phyloP scores from a whole-genome alignment of 2,797 vertebrate genomes.

The Australoheros facetus region DNA sequence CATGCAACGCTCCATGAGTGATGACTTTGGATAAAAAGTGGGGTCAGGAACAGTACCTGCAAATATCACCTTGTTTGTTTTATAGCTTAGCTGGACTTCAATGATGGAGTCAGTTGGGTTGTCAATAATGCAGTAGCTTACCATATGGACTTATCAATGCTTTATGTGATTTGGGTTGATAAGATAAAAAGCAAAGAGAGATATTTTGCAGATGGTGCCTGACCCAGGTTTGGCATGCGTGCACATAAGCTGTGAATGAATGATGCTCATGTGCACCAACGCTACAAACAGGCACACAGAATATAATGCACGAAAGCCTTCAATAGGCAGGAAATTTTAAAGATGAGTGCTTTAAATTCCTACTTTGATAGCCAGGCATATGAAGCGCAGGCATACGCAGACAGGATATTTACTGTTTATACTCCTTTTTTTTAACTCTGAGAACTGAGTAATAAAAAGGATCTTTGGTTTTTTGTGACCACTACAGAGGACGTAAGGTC shows the following conservation, averaged over 20 bases:
- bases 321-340: slow-evolving; percentile 29
- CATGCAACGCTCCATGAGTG: neutral
- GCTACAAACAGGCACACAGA: neutral
- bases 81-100: neutral
- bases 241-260: neutral
- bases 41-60: neutral
- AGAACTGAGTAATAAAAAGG: no score
- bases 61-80: slow-evolving; percentile 15
- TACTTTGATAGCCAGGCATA: neutral
- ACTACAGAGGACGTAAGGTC: no score
- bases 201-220: neutral
- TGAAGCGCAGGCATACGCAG: neutral
- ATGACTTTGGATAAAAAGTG: neutral
- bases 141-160: neutral
- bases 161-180: neutral
- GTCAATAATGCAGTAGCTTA: neutral
- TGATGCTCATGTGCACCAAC: neutral
- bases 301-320: neutral
- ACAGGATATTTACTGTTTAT: slow-evolving; percentile 53
- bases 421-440: no score
- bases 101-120: neutral
- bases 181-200: neutral
- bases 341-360: slow-evolving; percentile 35
- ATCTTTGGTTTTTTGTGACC: no score
- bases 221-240: neutral